A percentile compares a stretch with the other conserved stretches of the same genome.
Conservation (phyloP, 2,113 vertebrate genomes). For the Hydrolagus affinis region DNA sequence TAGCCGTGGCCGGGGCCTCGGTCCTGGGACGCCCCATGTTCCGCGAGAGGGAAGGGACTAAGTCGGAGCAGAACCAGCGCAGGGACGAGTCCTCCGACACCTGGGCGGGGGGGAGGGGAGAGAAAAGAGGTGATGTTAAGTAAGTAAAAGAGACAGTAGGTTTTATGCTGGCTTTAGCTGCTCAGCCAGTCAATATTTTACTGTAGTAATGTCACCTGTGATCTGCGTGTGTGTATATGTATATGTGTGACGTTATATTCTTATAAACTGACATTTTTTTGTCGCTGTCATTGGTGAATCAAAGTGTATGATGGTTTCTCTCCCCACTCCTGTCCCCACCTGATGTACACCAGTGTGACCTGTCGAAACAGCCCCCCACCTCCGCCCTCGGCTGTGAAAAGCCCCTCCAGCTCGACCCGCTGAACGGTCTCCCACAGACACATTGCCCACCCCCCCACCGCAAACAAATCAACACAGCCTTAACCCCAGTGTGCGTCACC, state of each 20-base stretch:
- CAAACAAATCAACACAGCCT: not conserved
- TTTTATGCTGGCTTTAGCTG: too few relatives aligned
- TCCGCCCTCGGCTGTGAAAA: not conserved
- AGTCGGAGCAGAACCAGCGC: not conserved
- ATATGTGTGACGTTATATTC: too few relatives aligned
- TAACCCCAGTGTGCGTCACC: conserved; percentile 46
- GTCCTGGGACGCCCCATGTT: conserved; percentile 36
- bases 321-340: not conserved
- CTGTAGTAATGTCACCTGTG: too few relatives aligned
- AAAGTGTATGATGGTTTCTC: too few relatives aligned
- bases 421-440: too few relatives aligned
- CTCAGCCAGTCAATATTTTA: too few relatives aligned
- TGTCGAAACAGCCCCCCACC: not conserved
- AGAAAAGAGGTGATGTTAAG: too few relatives aligned
- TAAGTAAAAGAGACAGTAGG: too few relatives aligned
- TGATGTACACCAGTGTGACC: not conserved
- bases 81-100: not conserved
- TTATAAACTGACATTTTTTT: too few relatives aligned
- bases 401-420: not conserved
- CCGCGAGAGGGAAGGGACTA: conserved; percentile 37
- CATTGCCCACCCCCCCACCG: too few relatives aligned
- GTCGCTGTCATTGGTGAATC: too few relatives aligned
- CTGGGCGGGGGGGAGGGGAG: not conserved
- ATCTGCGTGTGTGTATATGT: too few relatives aligned
- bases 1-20: conserved; percentile 34